Evolutionary conservation across 1,140 invertebrate species (phyloP), one percentile per base, ranked within the genome.

Genomic region (Lordiphosa stackelbergi): DNA sequence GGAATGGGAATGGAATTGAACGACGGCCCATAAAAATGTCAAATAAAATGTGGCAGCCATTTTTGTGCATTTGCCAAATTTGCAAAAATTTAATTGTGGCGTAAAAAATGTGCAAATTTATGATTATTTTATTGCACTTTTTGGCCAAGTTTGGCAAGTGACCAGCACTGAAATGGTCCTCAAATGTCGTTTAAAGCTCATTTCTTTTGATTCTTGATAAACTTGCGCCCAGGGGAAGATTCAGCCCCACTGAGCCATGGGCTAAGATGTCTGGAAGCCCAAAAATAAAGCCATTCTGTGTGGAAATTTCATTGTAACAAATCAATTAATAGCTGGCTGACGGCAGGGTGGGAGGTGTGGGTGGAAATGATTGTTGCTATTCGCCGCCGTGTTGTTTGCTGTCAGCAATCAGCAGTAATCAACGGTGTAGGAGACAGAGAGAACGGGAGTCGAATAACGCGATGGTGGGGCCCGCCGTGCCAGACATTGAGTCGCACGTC

Each of bases 11-110:
- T 22, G 5, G 49, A 31, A 48, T 16, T 70, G 47, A 64, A 64
- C 55, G 62, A 49, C 56, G 48, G 54, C 71, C 72, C 77, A 74
- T 81, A 81, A 81, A 81, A 77, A 68, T 49, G 77, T 77, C 77
- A 83, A 77, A 81, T 81, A 55, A 75, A 74, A 74, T 81, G 75
- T 81, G 77, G 66, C 75, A 69, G 55, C 55, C 72, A 81, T 83
- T 81, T 81, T 77, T 81, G 77, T 81, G 72, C 72, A 81, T 62
- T 81, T 81, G 77, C 77, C 77, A 81, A 81, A 81, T 79, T 79
- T 75, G 75, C 58, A 56, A 74, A 74, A 83, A 79, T 79, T 79
- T 79, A 79, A 79, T 79, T 79, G 75, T 83, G 71, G 59, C 66
- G 53, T 59, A 74, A 65, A 73, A 61, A 72, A 64, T 60, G 31